A percentile compares a stretch with the other conserved stretches of the same genome.
These are phyloP conservation scores for Coregonus suidteri DNA, from an alignment of 2,797 vertebrate genomes.

Conservation along the genomic window DNA sequence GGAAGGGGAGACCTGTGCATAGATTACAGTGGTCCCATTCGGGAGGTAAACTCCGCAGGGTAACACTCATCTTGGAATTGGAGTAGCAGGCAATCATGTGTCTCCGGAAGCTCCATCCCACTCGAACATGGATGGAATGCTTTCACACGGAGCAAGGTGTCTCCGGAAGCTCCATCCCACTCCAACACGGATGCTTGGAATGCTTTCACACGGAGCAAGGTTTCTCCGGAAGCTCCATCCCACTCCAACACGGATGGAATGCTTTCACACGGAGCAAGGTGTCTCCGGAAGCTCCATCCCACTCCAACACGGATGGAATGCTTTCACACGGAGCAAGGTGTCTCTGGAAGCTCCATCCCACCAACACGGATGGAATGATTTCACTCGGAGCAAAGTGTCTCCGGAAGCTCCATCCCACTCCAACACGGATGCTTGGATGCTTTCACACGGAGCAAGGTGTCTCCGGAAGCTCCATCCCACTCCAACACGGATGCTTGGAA, in stretches of 20 bases:
- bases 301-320: no score
- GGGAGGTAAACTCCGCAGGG: constrained; percentile 11
- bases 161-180: no score
- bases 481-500: no score
- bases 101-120: constrained; percentile 34
- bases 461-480: no score
- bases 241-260: constrained; percentile 20
- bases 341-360: constrained; percentile 33
- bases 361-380: constrained; percentile 19
- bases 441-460: no score
- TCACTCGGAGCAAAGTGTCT: constrained; percentile 23
- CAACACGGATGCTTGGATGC: no score
- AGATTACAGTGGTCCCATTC: neutral
- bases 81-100: constrained; percentile 10
- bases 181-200: no score
- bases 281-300: no score
- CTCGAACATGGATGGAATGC: constrained; percentile 17
- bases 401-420: no score
- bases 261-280: constrained; percentile 31
- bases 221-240: constrained; percentile 29
- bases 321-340: no score
- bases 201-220: no score
- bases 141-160: constrained; percentile 28
- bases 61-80: no score
- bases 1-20: neutral